Evolutionary conservation across 2,113 vertebrate species (phyloP), one percentile per base, ranked within the genome.

Genomic region (Oncorhynchus gorbuscha): DNA sequence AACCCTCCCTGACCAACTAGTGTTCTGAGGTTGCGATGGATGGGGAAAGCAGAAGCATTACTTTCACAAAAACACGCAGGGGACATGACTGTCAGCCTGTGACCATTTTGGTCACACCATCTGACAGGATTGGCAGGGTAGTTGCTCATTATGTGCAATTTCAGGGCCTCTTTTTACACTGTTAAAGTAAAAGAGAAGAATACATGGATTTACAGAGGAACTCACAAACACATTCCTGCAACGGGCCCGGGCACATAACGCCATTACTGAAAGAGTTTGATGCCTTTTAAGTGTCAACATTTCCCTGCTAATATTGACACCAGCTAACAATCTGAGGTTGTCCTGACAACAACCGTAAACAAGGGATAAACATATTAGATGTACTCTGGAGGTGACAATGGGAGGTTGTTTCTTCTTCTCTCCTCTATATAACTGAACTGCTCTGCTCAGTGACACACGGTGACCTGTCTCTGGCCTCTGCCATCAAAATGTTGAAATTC

Each of bases 61-160:
- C 86, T 89, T 90, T 85, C 87, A 85, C 86, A 90, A 91, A 92
- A 88, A 89, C 85, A 87, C 84, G 81, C 81, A 72, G 84, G 84
- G 89, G 89, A 92, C 90, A 81, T 78, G 86, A 89, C 87, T 86
- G 90, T 91, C 86, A 83, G 87, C 86, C 88, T 86, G 85, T 75
- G 88, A 91, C 90, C 85, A 87, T 88, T 89, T 91, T 90, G 91
- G 91, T 92, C 92, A 87, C 89, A 86, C 69, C 84, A 83, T 80
- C 88, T 91, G 90, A 92, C 90, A 87, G 86, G 67, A 85, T 78
- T 93, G 93, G 92, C 91, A 91, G 79, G 1, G 73, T 68, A 89
- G 84, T 85, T 78, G 87, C 84, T 94, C 88, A 93, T 93, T 93
- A 93, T 93, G 86, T 87, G 85, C 81, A 89, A 92, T 91, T 92